Evolutionary conservation across 2,888 invertebrate genomes (phyloP).

Genomic region (Mimas tiliae): DNA sequence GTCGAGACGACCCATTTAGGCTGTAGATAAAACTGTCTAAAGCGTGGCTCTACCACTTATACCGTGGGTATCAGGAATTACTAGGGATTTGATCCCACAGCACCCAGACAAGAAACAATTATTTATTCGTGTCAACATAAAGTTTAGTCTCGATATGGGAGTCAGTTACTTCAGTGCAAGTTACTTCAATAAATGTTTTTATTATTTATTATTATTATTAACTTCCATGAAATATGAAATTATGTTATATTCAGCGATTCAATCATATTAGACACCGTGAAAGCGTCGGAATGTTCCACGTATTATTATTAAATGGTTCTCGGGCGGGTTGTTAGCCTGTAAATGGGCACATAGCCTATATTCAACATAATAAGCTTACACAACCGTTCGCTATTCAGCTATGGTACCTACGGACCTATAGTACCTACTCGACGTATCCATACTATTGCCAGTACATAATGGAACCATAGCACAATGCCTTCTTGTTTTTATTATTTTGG

Average conservation of each 20-base stretch:
- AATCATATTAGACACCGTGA: constrained; percentile 28
- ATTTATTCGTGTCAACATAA: too few relatives aligned
- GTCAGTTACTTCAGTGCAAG: too few relatives aligned
- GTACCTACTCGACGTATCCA: neutral
- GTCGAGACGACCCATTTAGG: too few relatives aligned
- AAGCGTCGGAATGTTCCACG: neutral
- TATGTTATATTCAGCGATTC: neutral
- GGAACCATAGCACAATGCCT: neutral
- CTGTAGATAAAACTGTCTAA: too few relatives aligned
- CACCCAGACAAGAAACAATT: too few relatives aligned
- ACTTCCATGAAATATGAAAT: neutral
- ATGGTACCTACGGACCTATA: neutral
- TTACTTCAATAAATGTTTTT: too few relatives aligned
- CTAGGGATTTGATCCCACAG: too few relatives aligned
- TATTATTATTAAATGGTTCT: constrained; percentile 1
- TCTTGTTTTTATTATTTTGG: constrained; percentile 12
- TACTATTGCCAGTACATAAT: constrained; percentile 1
- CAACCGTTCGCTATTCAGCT: neutral
- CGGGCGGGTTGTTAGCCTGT: constrained; percentile 33
- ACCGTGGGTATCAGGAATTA: too few relatives aligned
- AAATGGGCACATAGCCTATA: constrained; percentile 32
- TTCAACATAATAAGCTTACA: constrained; percentile 21
- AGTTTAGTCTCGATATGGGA: too few relatives aligned
- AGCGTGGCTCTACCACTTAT: too few relatives aligned
- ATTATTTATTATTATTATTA: too few relatives aligned